Conservation (phyloP, 2,797 vertebrate genomes). For the Erethizon dorsatum region DNA sequence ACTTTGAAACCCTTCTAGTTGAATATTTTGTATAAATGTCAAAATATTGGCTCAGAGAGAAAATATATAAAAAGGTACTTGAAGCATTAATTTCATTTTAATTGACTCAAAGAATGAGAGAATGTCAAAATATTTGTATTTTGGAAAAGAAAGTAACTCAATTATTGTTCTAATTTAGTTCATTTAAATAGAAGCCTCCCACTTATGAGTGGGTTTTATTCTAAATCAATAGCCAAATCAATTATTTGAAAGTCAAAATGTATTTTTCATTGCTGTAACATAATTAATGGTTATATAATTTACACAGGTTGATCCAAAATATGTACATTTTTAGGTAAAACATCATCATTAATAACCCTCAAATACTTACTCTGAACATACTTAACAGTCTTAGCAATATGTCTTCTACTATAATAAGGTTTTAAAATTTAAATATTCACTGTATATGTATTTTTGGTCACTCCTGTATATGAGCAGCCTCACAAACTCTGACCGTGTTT, state of each 20-base stretch:
- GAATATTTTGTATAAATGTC: slow-evolving; percentile 59
- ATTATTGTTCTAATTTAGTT: slow-evolving; percentile 26
- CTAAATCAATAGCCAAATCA: slow-evolving; percentile 9
- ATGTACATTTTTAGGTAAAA: neutral
- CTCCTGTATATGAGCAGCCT: neutral
- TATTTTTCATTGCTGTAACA: neutral
- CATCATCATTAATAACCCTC: too few species aligned
- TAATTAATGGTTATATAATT: neutral
- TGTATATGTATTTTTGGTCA: too few species aligned
- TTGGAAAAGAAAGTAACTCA: slow-evolving; percentile 5
- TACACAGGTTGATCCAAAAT: neutral
- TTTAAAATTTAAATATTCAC: too few species aligned
- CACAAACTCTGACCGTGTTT: neutral
- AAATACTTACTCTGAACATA: too few species aligned
- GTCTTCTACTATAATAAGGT: too few species aligned
- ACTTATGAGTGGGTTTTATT: neutral
- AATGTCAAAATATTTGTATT: slow-evolving; percentile 73
- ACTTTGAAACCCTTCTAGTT: neutral
- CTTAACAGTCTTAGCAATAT: too few species aligned
- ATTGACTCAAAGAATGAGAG: slow-evolving; percentile 50
- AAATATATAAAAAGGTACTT: slow-evolving; percentile 37
- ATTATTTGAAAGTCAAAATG: slow-evolving; percentile 4
- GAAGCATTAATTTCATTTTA: slow-evolving; percentile 61
- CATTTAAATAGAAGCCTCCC: slow-evolving; percentile 36
- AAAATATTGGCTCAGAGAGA: slow-evolving; percentile 62